phyloP scores from a whole-genome alignment of 2,113 vertebrate genomes.

The Malurus cyaneus region DNA sequence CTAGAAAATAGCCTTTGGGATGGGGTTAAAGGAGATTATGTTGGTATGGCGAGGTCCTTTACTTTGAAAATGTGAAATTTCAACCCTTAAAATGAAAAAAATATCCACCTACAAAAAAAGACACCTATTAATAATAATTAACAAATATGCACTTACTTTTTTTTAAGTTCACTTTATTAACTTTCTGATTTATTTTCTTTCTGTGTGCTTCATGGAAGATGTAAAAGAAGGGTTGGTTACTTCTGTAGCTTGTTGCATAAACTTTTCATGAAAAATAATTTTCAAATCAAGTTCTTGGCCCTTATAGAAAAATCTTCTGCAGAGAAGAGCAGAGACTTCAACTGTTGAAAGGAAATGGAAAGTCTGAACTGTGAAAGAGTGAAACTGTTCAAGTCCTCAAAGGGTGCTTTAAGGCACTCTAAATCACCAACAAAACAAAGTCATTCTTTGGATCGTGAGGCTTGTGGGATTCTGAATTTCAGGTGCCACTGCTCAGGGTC shows the following conservation, averaged over 20 bases:
- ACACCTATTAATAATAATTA: not conserved
- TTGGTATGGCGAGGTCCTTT: not conserved
- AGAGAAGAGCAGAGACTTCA: not conserved
- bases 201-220: not conserved
- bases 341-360: not conserved
- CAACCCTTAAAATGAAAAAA: not conserved
- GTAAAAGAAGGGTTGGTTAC: not conserved
- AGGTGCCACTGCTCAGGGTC: not conserved
- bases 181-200: not conserved
- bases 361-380: not conserved
- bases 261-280: not conserved
- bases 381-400: not conserved
- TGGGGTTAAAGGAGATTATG: not conserved
- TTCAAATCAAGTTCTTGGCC: not conserved
- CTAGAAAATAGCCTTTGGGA: not conserved
- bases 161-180: not conserved
- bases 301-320: not conserved
- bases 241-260: not conserved
- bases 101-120: not conserved
- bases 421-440: conserved; percentile 16
- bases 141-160: rapidly evolving
- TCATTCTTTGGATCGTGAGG: not conserved
- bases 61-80: not conserved
- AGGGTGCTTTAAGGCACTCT: not conserved
- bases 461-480: not conserved